A percentile compares a stretch with the other conserved stretches of the same genome.
Evolutionary conservation across 2,888 invertebrate species (phyloP).

Genomic region (Cryptus viduatorius): DNA sequence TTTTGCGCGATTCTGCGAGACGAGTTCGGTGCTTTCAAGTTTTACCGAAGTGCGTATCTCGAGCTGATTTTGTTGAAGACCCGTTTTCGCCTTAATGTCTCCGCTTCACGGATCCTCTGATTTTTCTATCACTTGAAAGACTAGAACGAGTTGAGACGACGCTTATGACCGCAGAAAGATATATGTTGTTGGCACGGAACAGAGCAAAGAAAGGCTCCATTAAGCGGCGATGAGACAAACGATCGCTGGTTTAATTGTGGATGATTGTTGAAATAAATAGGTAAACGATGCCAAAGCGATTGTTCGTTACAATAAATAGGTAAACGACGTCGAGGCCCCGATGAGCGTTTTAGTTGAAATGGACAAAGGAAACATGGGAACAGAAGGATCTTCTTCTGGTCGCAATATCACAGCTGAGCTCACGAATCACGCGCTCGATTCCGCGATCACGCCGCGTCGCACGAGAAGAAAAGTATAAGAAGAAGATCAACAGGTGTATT

Average conservation of each 20-base stretch:
- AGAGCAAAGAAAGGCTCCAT: not conserved
- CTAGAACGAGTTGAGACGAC: not conserved
- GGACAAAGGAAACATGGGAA: not conserved
- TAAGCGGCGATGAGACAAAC: not conserved
- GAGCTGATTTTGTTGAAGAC: too few species aligned
- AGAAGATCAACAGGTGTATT: conserved; percentile 66
- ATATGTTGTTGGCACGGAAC: not conserved
- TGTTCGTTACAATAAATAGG: conserved; percentile 9
- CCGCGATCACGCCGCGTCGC: conserved; percentile 39
- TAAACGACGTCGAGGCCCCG: not conserved
- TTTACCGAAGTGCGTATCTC: not conserved
- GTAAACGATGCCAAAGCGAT: not conserved
- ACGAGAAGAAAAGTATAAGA: conserved; percentile 56
- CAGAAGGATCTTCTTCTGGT: conserved; percentile 58
- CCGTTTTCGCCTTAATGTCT: not conserved
- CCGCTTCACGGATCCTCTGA: not conserved
- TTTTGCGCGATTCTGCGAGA: conserved; percentile 6
- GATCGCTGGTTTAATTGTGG: conserved; percentile 1
- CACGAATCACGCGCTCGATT: conserved; percentile 44
- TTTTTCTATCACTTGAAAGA: too few species aligned
- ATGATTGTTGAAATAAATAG: conserved; percentile 8
- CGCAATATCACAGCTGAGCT: conserved; percentile 56
- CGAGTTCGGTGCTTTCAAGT: not conserved
- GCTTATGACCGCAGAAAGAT: not conserved
- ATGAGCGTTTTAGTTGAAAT: conserved; percentile 16